phyloP scores from a whole-genome alignment of 1,140 invertebrate genomes.

The Drosophila kohkoa region DNA sequence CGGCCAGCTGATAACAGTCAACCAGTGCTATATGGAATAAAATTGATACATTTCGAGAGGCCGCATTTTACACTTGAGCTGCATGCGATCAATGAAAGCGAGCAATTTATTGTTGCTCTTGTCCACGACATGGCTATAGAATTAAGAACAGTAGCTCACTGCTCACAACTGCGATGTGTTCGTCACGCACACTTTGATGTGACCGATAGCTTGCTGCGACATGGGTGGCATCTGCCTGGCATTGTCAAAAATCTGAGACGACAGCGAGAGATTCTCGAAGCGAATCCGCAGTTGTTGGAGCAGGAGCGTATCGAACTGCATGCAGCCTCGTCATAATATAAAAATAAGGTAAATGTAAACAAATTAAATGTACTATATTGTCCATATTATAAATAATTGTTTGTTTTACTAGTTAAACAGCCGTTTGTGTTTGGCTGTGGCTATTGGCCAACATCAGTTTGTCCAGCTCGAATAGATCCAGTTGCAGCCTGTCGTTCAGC shows the following conservation, averaged over 20 bases:
- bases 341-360: slow-evolving; percentile 7
- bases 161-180: slow-evolving; percentile 91
- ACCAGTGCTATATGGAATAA: slow-evolving; percentile 94
- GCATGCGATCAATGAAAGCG: slow-evolving; percentile 93
- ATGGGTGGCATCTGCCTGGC: slow-evolving; percentile 92
- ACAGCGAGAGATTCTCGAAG: slow-evolving; percentile 86
- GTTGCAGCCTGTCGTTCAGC: slow-evolving; percentile 62
- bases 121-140: slow-evolving; percentile 93
- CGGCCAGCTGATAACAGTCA: slow-evolving; percentile 89
- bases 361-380: slow-evolving; percentile 15
- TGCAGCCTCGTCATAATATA: slow-evolving; percentile 9
- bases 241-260: slow-evolving; percentile 90
- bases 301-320: slow-evolving; percentile 70
- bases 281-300: slow-evolving; percentile 86
- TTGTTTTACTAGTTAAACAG: slow-evolving; percentile 8
- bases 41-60: slow-evolving; percentile 91
- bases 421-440: slow-evolving; percentile 12
- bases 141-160: slow-evolving; percentile 92
- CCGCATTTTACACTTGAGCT: slow-evolving; percentile 97
- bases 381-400: slow-evolving; percentile 10
- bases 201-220: slow-evolving; percentile 90
- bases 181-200: slow-evolving; percentile 93
- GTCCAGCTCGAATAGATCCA: slow-evolving; percentile 62
- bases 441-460: slow-evolving; percentile 44
- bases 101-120: slow-evolving; percentile 90